A percentile compares a stretch with the other conserved stretches of the same genome.
phyloP scores from a whole-genome alignment of 53 echinoderm and acorn worm genomes.

The Mesocentrotus franciscanus region DNA sequence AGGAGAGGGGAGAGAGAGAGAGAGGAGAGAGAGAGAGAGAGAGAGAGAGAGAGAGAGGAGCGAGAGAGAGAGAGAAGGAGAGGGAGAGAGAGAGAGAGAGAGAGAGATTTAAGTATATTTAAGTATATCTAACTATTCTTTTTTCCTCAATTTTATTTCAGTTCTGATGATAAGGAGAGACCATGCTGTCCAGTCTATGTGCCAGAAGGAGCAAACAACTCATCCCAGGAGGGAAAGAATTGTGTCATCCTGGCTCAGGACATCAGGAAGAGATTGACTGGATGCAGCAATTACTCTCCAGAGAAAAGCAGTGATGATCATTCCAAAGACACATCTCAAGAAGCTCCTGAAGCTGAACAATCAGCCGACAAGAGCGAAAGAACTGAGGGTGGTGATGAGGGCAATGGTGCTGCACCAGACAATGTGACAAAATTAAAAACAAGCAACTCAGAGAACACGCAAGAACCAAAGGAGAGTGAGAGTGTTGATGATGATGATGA shows the following conservation, averaged over 20 bases:
- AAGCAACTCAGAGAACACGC: neutral
- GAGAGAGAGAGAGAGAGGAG: too few relatives aligned
- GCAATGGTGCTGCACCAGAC: conserved; percentile 23
- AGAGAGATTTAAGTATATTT: too few relatives aligned
- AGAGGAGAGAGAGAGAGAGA: too few relatives aligned
- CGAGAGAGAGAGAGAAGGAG: too few relatives aligned
- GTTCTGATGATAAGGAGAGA: conserved; percentile 49
- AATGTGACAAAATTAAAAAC: conserved; percentile 65
- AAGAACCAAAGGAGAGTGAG: conserved; percentile 23
- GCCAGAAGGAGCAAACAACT: conserved; percentile 53
- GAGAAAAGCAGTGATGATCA: conserved; percentile 33
- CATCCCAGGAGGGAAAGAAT: conserved; percentile 41
- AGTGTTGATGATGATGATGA: conserved; percentile 40
- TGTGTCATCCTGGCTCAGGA: conserved; percentile 61
- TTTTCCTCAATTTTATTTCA: neutral
- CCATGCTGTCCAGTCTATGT: conserved; percentile 76
- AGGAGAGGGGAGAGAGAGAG: too few relatives aligned
- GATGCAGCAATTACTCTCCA: conserved; percentile 51
- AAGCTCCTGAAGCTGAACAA: neutral
- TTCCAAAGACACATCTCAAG: conserved; percentile 66
- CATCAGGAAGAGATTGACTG: conserved; percentile 53
- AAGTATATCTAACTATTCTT: neutral
- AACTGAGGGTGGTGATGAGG: conserved; percentile 27
- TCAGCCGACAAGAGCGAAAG: neutral
- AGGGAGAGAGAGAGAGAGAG: too few relatives aligned